These are phyloP conservation scores for Stenodera caucasica DNA, from an alignment of 2,888 invertebrate genomes.

Conservation along the genomic window DNA sequence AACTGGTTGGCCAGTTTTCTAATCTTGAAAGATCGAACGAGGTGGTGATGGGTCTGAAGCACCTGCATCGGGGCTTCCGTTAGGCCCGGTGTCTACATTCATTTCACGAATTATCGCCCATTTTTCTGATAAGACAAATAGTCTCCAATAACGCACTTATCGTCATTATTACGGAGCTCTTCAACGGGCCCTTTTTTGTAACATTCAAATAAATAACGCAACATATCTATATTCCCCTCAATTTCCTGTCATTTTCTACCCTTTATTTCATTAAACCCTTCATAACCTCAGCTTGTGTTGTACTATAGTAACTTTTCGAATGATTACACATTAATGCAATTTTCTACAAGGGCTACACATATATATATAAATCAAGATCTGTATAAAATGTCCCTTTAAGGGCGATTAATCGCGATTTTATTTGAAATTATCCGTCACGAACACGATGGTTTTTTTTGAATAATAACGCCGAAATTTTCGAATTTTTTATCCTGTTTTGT, in stretches of 20 bases:
- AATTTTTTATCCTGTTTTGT: not conserved
- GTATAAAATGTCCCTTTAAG: constrained; percentile 22
- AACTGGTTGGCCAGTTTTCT: constrained; percentile 9
- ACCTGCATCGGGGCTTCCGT: constrained; percentile 13
- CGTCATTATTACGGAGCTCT: constrained; percentile 7
- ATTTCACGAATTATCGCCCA: constrained; percentile 1
- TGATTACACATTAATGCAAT: constrained; percentile 40
- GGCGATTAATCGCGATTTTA: constrained; percentile 6
- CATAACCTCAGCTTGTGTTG: constrained; percentile 33
- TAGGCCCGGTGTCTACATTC: constrained; percentile 11
- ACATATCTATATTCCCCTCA: constrained; percentile 48
- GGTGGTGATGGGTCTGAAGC: constrained; percentile 10
- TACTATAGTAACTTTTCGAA: constrained; percentile 30
- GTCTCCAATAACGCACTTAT: not conserved
- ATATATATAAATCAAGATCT: constrained; percentile 44
- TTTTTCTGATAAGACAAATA: not conserved
- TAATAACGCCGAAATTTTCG: not conserved
- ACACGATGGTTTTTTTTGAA: not conserved
- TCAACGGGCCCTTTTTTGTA: constrained; percentile 5
- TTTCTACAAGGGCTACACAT: constrained; percentile 32
- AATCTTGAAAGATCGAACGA: constrained; percentile 5
- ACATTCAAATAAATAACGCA: constrained; percentile 37
- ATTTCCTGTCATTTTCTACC: constrained; percentile 47
- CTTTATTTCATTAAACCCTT: constrained; percentile 45
- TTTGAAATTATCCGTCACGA: not conserved